These are phyloP conservation scores for Drosophila yakuba DNA, from an alignment of 1,140 invertebrate species.

Conservation along the genomic window DNA sequence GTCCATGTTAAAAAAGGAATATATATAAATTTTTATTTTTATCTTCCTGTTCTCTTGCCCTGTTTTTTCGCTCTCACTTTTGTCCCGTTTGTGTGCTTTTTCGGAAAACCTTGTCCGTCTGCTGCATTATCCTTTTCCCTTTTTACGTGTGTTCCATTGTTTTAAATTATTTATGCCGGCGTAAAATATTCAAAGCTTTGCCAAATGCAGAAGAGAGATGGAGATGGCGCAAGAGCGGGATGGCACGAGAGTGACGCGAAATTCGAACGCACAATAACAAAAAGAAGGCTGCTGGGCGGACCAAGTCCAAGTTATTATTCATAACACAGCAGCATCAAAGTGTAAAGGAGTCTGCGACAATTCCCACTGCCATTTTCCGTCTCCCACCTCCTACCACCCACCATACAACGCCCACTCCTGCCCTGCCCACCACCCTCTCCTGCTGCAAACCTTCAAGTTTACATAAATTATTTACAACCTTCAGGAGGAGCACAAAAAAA, in stretches of 20 bases:
- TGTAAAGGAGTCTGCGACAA: conserved; percentile 81
- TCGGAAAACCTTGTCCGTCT: conserved; percentile 6
- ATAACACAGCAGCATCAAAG: conserved; percentile 82
- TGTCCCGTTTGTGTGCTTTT: conserved; percentile 47
- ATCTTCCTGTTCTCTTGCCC: conserved; percentile 53
- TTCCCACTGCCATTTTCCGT: conserved; percentile 77
- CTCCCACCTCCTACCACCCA: conserved; percentile 9
- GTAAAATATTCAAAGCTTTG: conserved; percentile 80
- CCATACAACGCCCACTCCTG: background rate
- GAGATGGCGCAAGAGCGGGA: background rate
- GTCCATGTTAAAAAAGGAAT: conserved; percentile 38
- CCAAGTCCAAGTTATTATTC: conserved; percentile 76
- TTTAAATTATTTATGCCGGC: conserved; percentile 83
- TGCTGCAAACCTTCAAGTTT: conserved; percentile 59
- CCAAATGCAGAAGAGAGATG: conserved; percentile 45
- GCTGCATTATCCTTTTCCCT: conserved; percentile 75
- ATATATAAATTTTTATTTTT: conserved; percentile 77
- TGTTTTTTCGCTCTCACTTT: conserved; percentile 67
- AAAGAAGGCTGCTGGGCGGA: conserved; percentile 9
- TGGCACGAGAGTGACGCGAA: conserved; percentile 50
- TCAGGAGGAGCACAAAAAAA: conserved; percentile 19
- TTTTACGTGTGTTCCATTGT: conserved; percentile 80
- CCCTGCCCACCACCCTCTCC: conserved; percentile 4
- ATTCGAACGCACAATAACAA: conserved; percentile 62
- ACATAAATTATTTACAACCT: conserved; percentile 78